A percentile compares a stretch with the other conserved stretches of the same genome.
Conservation (phyloP, 1,140 invertebrate species). For the Drosophila fuyamai region DNA sequence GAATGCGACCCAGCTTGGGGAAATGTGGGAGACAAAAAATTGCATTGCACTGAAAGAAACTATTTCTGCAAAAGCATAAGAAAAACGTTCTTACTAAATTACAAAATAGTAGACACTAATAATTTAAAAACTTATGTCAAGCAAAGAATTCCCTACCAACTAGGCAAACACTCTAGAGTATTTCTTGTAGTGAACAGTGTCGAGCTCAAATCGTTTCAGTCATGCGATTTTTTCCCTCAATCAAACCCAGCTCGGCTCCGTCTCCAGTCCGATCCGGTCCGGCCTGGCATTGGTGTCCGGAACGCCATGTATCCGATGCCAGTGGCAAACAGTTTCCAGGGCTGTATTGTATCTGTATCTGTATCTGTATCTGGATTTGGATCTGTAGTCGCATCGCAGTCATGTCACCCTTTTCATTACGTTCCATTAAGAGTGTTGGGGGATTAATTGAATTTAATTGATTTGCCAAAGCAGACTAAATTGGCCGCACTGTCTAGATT, state of each 20-base stretch:
- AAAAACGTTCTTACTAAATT: not conserved
- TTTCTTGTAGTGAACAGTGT: slow-evolving; percentile 46
- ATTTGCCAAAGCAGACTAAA: slow-evolving; percentile 85
- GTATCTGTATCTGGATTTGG: slow-evolving; percentile 38
- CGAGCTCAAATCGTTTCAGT: slow-evolving; percentile 70
- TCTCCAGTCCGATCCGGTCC: slow-evolving; percentile 39
- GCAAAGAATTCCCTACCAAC: not conserved
- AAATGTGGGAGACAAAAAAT: slow-evolving; percentile 66
- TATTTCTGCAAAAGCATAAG: no score
- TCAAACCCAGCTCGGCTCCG: slow-evolving; percentile 23
- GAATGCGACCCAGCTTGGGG: slow-evolving; percentile 49
- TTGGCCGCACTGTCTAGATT: slow-evolving; percentile 84
- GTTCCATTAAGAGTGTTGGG: slow-evolving; percentile 84
- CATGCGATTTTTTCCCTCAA: slow-evolving; percentile 68
- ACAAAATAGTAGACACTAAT: no score
- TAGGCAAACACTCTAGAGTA: not conserved
- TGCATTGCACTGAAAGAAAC: slow-evolving; percentile 29
- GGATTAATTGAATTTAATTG: slow-evolving; percentile 85
- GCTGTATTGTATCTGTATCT: slow-evolving; percentile 36
- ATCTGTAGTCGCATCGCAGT: slow-evolving; percentile 58
- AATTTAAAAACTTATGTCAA: not conserved
- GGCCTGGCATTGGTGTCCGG: slow-evolving; percentile 52
- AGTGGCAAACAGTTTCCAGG: slow-evolving; percentile 9
- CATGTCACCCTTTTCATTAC: slow-evolving; percentile 84
- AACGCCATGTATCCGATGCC: slow-evolving; percentile 73